phyloP scores from a whole-genome alignment of 2,888 invertebrate genomes.

The Rhagium mordax region DNA sequence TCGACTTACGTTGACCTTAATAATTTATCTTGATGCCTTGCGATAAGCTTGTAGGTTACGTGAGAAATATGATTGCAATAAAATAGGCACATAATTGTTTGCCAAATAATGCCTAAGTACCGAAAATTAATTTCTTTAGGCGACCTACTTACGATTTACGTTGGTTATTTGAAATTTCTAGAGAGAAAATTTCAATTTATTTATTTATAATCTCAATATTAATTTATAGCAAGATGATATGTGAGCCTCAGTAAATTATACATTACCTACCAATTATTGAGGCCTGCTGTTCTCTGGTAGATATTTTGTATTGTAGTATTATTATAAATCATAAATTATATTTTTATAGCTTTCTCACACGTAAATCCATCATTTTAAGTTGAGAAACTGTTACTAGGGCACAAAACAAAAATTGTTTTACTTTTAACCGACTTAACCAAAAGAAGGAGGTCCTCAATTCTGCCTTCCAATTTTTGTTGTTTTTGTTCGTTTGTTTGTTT shows the following conservation, averaged over 20 bases:
- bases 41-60: background rate
- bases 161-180: background rate
- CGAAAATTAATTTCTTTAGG: background rate
- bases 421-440: no score
- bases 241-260: background rate
- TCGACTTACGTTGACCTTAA: background rate
- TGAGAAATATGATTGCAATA: constrained; percentile 7
- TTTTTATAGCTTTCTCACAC: no score
- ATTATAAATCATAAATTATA: no score
- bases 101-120: background rate
- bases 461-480: no score
- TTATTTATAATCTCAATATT: background rate
- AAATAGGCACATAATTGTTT: background rate
- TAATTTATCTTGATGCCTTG: background rate
- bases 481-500: no score
- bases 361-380: no score
- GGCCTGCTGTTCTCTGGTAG: no score
- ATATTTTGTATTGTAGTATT: no score
- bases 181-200: background rate
- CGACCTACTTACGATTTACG: background rate
- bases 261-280: background rate
- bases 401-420: no score
- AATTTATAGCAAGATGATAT: background rate
- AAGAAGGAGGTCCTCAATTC: no score
- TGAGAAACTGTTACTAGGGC: no score